Base-by-base conservation (phyloP, 1,140 invertebrate species). In the Semibalanus balanoides region DNA sequence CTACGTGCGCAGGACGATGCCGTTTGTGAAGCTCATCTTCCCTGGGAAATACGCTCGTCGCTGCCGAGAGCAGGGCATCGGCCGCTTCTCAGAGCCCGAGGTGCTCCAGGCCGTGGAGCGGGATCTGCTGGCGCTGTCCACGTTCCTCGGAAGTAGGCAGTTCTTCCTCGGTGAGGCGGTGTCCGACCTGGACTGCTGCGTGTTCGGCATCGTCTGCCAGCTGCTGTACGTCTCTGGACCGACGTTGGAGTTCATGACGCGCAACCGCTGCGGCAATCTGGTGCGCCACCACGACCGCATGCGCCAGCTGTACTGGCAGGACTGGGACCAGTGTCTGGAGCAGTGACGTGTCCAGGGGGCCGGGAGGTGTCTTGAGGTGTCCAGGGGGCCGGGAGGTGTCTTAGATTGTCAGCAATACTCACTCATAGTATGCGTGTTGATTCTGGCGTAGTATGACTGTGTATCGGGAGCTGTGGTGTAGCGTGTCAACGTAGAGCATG, bases 121-220 rank as follows among this genome's bases (percentile, higher is more conserved):
- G 25, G 77, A 79, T 35, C 31, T 78, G 73, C 70, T 69, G 70
- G 74, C 77, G 29, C 28, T 77, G 30, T 75, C 77, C 3, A 30
- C 31, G 19, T 75, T 35, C 74, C 70, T 77, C 31, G 74, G 77
- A 0, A 76, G 25, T 19, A 84, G 85, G 77, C 76, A 77, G 27
- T 86, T 82, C 77, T 79, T 86, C 19, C 79, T 83, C 74, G 85
- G 85, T 22, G 79, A 84, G 14, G 73, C 79, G n/a, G 83, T 84
- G 0, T 78, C 78, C 29, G 83, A 83, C 77, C 82, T 83, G 30
- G 85, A 86, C 78, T 86, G 85, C 80, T 64, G 76, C 74, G 51
- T 74, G 43, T 78, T 75, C 78, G 51, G 78, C 51, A 64, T 77
- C 79, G 35, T 79, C 82, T 81, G 80, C 30, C 74, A 83, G 76